Evolutionary conservation across 2,888 invertebrate species (phyloP).

Genomic region (Euclidia mi): DNA sequence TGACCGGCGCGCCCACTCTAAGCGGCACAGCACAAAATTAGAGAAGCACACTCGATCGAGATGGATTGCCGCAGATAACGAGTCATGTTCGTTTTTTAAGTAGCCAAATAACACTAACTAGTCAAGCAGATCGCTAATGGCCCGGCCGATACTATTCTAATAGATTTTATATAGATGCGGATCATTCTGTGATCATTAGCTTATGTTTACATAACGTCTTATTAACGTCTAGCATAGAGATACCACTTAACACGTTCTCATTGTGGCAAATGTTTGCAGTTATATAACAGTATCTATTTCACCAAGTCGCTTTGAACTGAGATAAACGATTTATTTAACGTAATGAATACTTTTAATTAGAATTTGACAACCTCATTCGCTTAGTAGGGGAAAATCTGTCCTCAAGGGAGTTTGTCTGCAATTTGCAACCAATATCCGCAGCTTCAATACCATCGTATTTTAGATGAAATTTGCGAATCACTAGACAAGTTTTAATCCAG

Average conservation of each 20-base stretch:
- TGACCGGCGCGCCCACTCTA: conserved; percentile 76
- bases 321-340: conserved; percentile 13
- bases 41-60: conserved; percentile 76
- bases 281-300: conserved; percentile 3
- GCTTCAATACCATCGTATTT: too few species aligned
- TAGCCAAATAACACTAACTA: conserved; percentile 76
- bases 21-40: conserved; percentile 74
- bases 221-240: not conserved
- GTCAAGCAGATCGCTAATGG: conserved; percentile 76
- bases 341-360: conserved; percentile 23
- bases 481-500: too few species aligned
- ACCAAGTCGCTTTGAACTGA: conserved; percentile 5
- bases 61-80: conserved; percentile 82
- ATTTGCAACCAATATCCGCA: too few species aligned
- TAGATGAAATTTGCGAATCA: too few species aligned
- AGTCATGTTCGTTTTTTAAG: conserved; percentile 80
- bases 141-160: conserved; percentile 66
- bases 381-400: conserved; percentile 18
- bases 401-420: not conserved
- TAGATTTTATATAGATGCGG: conserved; percentile 34
- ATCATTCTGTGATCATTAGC: conserved; percentile 15
- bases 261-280: not conserved
- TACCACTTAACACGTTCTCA: not conserved
- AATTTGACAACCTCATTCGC: conserved; percentile 20
- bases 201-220: conserved; percentile 25